phyloP scores from a whole-genome alignment of 2,888 invertebrate species.

The Odontocolon sp. region DNA sequence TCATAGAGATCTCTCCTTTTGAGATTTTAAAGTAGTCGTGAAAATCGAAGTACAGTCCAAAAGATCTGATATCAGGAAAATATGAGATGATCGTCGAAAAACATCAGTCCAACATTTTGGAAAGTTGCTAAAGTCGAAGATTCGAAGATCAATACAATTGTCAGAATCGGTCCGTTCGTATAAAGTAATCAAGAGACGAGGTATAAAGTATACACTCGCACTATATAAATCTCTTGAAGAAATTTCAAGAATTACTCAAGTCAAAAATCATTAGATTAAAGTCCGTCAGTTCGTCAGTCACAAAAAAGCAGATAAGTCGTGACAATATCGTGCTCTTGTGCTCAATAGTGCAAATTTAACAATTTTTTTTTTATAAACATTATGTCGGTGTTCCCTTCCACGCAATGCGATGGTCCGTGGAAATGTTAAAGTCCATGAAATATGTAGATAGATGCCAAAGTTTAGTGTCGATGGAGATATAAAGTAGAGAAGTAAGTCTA shows the following conservation, averaged over 20 bases:
- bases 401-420: neutral
- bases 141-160: too few species aligned
- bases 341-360: neutral
- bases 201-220: too few species aligned
- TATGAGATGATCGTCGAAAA: too few species aligned
- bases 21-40: too few species aligned
- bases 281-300: conserved; percentile 15
- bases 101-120: too few species aligned
- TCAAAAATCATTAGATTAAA: neutral
- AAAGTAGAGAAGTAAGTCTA: conserved; percentile 5
- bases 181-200: too few species aligned
- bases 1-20: too few species aligned
- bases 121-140: too few species aligned
- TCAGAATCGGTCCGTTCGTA: too few species aligned
- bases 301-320: neutral
- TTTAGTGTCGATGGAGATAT: conserved; percentile 14
- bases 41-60: too few species aligned
- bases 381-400: neutral
- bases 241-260: neutral
- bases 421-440: too few species aligned
- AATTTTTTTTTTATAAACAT: neutral
- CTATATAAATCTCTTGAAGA: neutral
- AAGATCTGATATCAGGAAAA: too few species aligned
- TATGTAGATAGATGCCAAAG: neutral
- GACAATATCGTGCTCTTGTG: neutral